Base-by-base conservation (phyloP, 2,797 vertebrate species). In the Eremophila alpestris region DNA sequence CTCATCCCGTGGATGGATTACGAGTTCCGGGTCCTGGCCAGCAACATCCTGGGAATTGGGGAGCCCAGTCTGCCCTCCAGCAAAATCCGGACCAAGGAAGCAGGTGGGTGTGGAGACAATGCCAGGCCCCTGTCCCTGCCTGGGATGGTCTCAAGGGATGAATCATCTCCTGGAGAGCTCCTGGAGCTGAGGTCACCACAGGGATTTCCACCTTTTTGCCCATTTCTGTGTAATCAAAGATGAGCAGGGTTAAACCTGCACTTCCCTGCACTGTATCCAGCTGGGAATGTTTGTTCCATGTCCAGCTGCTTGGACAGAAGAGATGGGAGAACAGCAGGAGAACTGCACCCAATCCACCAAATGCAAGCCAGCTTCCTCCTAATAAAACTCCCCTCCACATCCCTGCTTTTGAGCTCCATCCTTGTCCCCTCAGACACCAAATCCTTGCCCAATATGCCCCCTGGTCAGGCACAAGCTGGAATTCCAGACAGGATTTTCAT, bases 1-100 rank as follows among this genome's bases (percentile, higher is more conserved):
- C 98, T 99, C 74, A 98, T 98, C 20, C 99, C 99, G 13, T 99
- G 99, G 99, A 99, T 99, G 98, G 99, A 99, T 96, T 99, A 99
- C 5, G 98, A 99, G 92, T 99, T 99, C 93, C 98, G 99, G 71
- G 98, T 99, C 90, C 91, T 99, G 3, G 99, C 99, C 55, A 99
- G 99, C 96, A 99, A 99, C 97, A 99, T 99, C 86, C 97, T 99
- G 94, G 99, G 99, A 79, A 98, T 98, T 0, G 99, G 99, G 49
- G 99, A 99, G 91, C 98, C 99, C 64, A 99, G 99, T 87, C 96
- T 98, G 88, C 98, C 99, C 40, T 99, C 99, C 60, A 98, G 98
- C 78, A 98, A 97, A 56, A 97, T 99, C 91, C 98, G 98, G 41
- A 99, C 99, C 69, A 98, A 98, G 96, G 99, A 99, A 96, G 99